Conservation (phyloP, 1,140 invertebrate species). For the Panagrolaimus sp. region DNA sequence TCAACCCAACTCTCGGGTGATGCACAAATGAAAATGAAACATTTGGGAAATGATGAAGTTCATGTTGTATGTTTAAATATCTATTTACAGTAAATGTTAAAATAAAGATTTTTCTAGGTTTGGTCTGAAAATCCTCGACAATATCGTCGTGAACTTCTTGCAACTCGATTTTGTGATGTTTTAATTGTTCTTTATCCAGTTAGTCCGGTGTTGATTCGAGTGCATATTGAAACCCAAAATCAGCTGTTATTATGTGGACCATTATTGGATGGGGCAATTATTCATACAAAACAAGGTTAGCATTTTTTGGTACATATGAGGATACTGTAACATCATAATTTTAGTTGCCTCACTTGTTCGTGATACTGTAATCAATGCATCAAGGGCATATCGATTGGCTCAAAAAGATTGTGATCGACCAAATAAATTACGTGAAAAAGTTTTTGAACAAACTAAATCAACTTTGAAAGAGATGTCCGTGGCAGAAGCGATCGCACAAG, state of each 20-base stretch:
- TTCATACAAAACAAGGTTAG: constrained; percentile 59
- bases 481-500: constrained; percentile 38
- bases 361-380: constrained; percentile 61
- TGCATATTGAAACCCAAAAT: constrained; percentile 49
- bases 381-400: constrained; percentile 48
- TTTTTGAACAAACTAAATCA: constrained; percentile 45
- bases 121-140: constrained; percentile 95
- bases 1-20: constrained; percentile 82
- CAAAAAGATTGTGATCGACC: constrained; percentile 44
- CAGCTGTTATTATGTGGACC: constrained; percentile 90
- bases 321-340: too few species aligned
- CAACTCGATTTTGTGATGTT: constrained; percentile 98
- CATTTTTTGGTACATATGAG: too few species aligned
- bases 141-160: constrained; percentile 90
- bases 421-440: constrained; percentile 52
- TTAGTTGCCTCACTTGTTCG: constrained; percentile 77
- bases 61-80: too few species aligned
- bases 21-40: constrained; percentile 57
- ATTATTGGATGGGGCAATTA: constrained; percentile 85
- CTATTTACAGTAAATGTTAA: too few species aligned
- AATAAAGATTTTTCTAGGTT: too few species aligned
- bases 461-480: constrained; percentile 37
- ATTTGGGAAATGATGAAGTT: constrained; percentile 81
- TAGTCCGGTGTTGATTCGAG: constrained; percentile 61
- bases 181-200: constrained; percentile 90